phyloP scores from a whole-genome alignment of 2,113 vertebrate genomes.

The Hippocampus abdominalis region DNA sequence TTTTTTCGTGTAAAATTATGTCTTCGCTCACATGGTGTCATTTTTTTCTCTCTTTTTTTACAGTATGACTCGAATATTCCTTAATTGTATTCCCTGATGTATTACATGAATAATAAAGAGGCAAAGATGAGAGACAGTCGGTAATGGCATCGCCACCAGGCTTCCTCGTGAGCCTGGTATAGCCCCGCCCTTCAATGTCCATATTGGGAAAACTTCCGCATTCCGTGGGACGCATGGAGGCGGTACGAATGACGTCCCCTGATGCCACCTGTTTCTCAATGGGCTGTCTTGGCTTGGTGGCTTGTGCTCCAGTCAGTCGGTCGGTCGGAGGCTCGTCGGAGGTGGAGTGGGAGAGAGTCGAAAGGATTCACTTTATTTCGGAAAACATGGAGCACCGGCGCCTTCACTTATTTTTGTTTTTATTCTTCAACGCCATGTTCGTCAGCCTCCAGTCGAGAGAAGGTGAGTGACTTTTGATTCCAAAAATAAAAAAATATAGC shows the following conservation, averaged over 20 bases:
- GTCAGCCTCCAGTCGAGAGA: constrained; percentile 68
- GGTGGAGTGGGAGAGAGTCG: constrained; percentile 2
- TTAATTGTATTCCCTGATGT: not conserved
- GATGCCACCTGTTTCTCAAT: constrained; percentile 71
- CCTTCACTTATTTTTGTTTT: constrained; percentile 46
- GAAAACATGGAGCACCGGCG: constrained; percentile 63
- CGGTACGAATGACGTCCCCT: constrained; percentile 36
- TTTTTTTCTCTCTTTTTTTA: not conserved
- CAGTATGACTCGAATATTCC: not conserved
- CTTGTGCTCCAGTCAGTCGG: constrained; percentile 28
- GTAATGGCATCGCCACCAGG: not conserved
- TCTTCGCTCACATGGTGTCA: not conserved
- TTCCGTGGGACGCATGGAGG: constrained; percentile 55
- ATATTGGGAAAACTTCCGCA: constrained; percentile 53
- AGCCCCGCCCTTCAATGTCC: constrained; percentile 44
- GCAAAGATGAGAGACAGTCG: not conserved
- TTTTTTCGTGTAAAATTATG: not conserved
- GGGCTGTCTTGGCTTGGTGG: constrained; percentile 28
- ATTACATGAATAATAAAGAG: not conserved
- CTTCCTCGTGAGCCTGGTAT: constrained; percentile 47
- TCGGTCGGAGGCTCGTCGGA: constrained; percentile 25
- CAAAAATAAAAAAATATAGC: not conserved
- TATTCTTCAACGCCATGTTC: constrained; percentile 61
- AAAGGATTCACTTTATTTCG: not conserved
- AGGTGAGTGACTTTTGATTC: constrained; percentile 59